phyloP scores from a whole-genome alignment of 2,113 vertebrate species.

The Hydropotes inermis region DNA sequence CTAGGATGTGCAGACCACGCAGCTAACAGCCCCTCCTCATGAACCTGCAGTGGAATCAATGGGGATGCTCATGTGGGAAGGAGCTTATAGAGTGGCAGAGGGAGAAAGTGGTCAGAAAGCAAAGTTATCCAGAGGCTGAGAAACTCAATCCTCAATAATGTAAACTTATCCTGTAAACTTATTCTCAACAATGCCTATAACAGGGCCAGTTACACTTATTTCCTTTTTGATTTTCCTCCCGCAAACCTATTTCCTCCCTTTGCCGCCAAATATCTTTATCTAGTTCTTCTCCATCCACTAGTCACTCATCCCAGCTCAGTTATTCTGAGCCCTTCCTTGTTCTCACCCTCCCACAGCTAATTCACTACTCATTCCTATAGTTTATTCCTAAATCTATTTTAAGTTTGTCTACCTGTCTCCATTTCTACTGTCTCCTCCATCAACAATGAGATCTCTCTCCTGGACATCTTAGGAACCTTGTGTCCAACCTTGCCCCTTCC shows the following conservation, averaged over 20 bases:
- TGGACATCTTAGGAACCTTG: not conserved
- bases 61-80: accelerated
- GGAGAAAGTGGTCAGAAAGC: not conserved
- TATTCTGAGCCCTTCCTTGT: not conserved
- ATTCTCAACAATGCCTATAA: not conserved
- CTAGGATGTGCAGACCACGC: not conserved
- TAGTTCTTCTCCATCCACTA: not conserved
- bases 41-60: no score
- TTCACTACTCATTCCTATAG: not conserved
- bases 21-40: not conserved
- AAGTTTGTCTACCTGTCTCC: not conserved
- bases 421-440: not conserved
- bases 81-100: not conserved
- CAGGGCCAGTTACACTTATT: not conserved
- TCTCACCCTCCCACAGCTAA: not conserved
- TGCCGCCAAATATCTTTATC: not conserved
- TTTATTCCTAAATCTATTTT: not conserved
- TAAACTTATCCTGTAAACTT: not conserved
- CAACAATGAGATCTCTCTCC: not conserved
- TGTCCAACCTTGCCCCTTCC: not conserved
- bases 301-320: not conserved
- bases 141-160: not conserved
- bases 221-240: not conserved
- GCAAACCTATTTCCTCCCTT: not conserved
- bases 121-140: not conserved